phyloP scores from a whole-genome alignment of 2,888 invertebrate genomes.

The Scaptomyza cyrtandrae region DNA sequence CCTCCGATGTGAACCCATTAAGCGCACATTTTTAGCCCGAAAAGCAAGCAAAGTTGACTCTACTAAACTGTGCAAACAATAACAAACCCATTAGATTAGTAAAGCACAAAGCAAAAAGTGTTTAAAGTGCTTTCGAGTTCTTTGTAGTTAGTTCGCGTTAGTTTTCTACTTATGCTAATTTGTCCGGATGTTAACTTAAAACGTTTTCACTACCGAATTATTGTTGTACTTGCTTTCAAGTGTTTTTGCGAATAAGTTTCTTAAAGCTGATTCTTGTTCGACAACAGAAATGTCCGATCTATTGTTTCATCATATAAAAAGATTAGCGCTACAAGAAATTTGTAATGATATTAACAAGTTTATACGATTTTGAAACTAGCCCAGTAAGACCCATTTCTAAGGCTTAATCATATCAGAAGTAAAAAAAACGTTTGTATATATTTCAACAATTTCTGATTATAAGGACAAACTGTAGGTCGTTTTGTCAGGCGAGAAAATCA shows the following conservation, averaged over 20 bases:
- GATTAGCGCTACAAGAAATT: too few relatives aligned
- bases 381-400: too few relatives aligned
- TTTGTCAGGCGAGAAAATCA: too few relatives aligned
- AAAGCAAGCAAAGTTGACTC: slow-evolving; percentile 42
- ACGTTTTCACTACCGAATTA: neutral
- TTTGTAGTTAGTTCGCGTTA: slow-evolving; percentile 13
- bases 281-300: neutral
- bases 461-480: too few relatives aligned
- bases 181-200: slow-evolving; percentile 4
- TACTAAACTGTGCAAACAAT: slow-evolving; percentile 49
- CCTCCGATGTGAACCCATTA: slow-evolving; percentile 54
- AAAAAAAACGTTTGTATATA: too few relatives aligned
- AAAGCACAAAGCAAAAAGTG: slow-evolving; percentile 1
- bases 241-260: neutral
- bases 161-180: slow-evolving; percentile 21
- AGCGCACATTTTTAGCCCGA: slow-evolving; percentile 42
- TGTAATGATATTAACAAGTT: too few relatives aligned
- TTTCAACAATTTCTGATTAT: too few relatives aligned
- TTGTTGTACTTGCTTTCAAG: slow-evolving; percentile 1
- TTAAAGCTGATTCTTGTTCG: slow-evolving; percentile 2
- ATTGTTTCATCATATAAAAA: too few relatives aligned
- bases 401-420: too few relatives aligned
- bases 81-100: slow-evolving; percentile 53
- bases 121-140: slow-evolving; percentile 33
- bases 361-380: too few relatives aligned